These are phyloP conservation scores for Agrilus cyanescens DNA, from an alignment of 2,888 invertebrate genomes.

Conservation along the genomic window DNA sequence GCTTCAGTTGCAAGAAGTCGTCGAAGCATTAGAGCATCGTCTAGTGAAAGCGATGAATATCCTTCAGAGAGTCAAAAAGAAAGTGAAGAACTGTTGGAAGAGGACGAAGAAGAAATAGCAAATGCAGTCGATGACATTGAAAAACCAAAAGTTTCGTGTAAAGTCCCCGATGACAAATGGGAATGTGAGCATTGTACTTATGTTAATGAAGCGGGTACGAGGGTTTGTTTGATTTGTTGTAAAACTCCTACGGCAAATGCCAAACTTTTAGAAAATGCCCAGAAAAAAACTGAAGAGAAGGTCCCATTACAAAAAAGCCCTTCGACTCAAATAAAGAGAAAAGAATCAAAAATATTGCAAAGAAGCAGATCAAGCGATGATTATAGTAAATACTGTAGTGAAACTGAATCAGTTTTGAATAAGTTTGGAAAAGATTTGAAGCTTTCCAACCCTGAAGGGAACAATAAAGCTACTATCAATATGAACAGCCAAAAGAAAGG, in stretches of 20 bases:
- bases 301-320: conserved; percentile 1
- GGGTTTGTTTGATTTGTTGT: conserved; percentile 77
- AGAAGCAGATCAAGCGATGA: conserved; percentile 28
- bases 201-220: conserved; percentile 66
- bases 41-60: conserved; percentile 27
- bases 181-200: conserved; percentile 85
- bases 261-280: conserved; percentile 16
- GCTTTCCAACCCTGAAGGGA: conserved; percentile 15
- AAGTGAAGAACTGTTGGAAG: conserved; percentile 18
- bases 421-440: conserved; percentile 29
- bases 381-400: conserved; percentile 33
- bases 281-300: conserved; percentile 5
- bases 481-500: conserved; percentile 44
- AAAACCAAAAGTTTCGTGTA: conserved; percentile 34
- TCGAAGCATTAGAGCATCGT: conserved; percentile 23
- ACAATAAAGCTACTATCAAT: conserved; percentile 18
- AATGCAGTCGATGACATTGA: conserved; percentile 26
- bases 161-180: conserved; percentile 54
- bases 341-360: conserved; percentile 10
- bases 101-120: conserved; percentile 22
- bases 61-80: conserved; percentile 23
- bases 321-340: conserved; percentile 1
- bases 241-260: conserved; percentile 51
- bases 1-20: conserved; percentile 20
- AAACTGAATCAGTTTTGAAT: conserved; percentile 31